Conservation (phyloP, 2,888 invertebrate genomes). For the Orchesellides sinensis region DNA sequence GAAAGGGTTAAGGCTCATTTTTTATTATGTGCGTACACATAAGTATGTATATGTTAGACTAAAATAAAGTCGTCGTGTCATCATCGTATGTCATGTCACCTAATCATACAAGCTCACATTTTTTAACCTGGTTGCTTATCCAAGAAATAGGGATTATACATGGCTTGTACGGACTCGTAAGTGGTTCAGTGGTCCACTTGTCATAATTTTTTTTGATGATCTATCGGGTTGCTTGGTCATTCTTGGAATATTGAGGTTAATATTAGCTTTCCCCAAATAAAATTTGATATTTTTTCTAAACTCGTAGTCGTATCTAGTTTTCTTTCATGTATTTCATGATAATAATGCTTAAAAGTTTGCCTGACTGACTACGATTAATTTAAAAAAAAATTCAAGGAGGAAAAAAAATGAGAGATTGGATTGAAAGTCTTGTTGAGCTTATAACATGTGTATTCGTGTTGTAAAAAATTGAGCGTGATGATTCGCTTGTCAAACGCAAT, state of each 20-base stretch:
- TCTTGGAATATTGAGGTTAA: conserved; percentile 44
- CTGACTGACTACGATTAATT: conserved; percentile 55
- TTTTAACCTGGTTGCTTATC: conserved; percentile 10
- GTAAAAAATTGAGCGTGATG: conserved; percentile 49
- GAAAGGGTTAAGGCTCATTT: conserved; percentile 51
- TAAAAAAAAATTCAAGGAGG: background rate
- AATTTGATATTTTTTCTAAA: background rate
- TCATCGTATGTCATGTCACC: conserved; percentile 56
- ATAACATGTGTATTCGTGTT: background rate
- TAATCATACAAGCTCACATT: conserved; percentile 12
- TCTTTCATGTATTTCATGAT: background rate
- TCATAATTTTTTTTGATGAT: conserved; percentile 7
- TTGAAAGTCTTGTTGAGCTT: conserved; percentile 10
- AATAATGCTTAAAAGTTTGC: background rate
- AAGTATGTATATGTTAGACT: too few relatives aligned
- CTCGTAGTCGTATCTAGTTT: too few relatives aligned
- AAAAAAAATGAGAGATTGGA: conserved; percentile 23
- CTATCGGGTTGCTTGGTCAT: background rate
- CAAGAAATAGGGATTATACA: background rate
- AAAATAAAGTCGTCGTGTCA: conserved; percentile 43
- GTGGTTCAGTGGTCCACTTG: conserved; percentile 50
- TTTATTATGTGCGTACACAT: conserved; percentile 13
- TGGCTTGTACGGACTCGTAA: background rate
- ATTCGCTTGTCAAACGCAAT: conserved; percentile 51
- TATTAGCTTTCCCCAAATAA: conserved; percentile 27